phyloP scores from a whole-genome alignment of 2,797 vertebrate genomes.

The Megaceryle alcyon region DNA sequence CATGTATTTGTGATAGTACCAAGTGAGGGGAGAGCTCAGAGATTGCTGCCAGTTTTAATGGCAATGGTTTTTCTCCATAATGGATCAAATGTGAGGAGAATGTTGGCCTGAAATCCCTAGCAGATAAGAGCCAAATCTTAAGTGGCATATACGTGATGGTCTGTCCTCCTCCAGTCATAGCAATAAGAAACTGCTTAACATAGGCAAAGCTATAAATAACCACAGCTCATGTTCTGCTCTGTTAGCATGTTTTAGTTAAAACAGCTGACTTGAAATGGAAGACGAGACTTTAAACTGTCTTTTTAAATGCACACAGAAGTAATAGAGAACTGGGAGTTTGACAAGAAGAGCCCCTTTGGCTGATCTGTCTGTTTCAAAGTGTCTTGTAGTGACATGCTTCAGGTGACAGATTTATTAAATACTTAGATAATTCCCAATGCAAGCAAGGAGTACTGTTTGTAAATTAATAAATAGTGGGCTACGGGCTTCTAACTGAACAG shows the following conservation, averaged over 20 bases:
- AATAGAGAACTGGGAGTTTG: neutral
- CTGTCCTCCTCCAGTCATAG: neutral
- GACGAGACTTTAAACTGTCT: slow-evolving; percentile 24
- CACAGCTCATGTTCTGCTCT: slow-evolving; percentile 64
- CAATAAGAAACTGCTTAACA: slow-evolving; percentile 25
- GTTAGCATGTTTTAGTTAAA: slow-evolving; percentile 59
- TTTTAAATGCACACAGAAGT: neutral
- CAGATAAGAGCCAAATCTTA: neutral
- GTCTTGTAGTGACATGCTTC: slow-evolving; percentile 12
- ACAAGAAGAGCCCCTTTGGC: neutral
- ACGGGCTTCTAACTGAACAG: neutral
- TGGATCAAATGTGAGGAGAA: neutral
- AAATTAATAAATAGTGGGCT: neutral
- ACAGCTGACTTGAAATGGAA: slow-evolving; percentile 64
- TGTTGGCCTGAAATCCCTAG: neutral
- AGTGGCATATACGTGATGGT: neutral
- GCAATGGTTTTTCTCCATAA: neutral
- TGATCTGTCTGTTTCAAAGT: neutral
- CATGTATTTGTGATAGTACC: neutral
- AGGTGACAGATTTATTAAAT: neutral
- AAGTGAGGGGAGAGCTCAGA: neutral
- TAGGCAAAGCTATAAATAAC: slow-evolving; percentile 75
- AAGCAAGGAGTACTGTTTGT: neutral
- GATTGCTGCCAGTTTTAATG: neutral
- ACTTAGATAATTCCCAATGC: neutral